Conservation (phyloP, 2,113 vertebrate genomes). For the Urocynchramus pylzowi region DNA sequence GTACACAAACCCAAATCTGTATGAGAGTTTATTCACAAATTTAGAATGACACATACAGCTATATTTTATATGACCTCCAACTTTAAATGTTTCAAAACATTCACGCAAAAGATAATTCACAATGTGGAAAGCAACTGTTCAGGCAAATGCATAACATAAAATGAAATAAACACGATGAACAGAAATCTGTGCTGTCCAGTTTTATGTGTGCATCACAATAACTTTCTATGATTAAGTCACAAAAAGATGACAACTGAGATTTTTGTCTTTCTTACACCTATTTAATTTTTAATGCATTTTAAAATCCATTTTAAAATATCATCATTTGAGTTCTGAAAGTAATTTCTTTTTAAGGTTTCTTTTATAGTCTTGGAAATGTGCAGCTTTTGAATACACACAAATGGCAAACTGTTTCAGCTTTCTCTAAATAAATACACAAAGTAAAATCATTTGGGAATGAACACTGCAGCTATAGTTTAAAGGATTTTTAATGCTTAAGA, state of each 20-base stretch:
- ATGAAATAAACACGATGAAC: neutral
- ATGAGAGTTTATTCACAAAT: neutral
- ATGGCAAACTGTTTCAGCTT: neutral
- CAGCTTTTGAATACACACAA: neutral
- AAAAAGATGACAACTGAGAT: neutral
- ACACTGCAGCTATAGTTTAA: neutral
- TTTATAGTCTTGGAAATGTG: neutral
- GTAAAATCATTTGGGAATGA: neutral
- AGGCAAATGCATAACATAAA: neutral
- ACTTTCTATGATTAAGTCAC: neutral
- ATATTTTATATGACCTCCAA: neutral
- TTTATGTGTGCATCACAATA: neutral
- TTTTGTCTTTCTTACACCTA: neutral
- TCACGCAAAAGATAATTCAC: neutral
- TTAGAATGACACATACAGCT: neutral
- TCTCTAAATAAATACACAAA: constrained; percentile 23
- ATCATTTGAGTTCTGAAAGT: neutral
- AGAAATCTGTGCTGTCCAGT: neutral
- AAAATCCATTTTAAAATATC: neutral
- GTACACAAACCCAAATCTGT: neutral
- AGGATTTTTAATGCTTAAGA: neutral
- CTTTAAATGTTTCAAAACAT: neutral
- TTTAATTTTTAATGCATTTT: neutral
- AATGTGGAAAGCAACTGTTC: neutral
- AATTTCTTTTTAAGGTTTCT: neutral